These are phyloP conservation scores for Nomada goodeniana DNA, from an alignment of 2,888 invertebrate species.

Conservation along the genomic window DNA sequence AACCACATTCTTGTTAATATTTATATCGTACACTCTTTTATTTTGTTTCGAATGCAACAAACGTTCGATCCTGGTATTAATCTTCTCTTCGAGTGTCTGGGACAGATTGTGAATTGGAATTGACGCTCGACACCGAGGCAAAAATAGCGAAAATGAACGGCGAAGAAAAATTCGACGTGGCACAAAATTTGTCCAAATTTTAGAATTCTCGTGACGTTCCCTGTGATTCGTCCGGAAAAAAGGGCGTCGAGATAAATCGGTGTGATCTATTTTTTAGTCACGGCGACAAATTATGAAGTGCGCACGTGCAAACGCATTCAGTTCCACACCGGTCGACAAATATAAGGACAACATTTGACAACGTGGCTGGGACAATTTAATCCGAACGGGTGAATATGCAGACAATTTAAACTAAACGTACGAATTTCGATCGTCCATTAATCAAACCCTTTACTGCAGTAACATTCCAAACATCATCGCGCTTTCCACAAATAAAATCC, in stretches of 20 bases:
- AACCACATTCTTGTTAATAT: background rate
- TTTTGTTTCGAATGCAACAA: background rate
- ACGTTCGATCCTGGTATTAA: constrained; percentile 6
- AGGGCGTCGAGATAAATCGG: background rate
- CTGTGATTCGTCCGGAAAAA: background rate
- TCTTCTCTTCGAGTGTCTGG: constrained; percentile 14
- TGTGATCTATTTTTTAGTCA: constrained; percentile 24
- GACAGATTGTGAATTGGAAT: constrained; percentile 12
- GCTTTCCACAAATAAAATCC: constrained; percentile 6
- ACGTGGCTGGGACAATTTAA: no score
- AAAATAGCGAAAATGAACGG: constrained; percentile 28
- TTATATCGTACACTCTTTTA: background rate
- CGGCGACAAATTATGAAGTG: no score
- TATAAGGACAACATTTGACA: no score
- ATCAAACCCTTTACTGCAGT: no score
- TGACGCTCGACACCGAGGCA: constrained; percentile 2
- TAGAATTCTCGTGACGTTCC: constrained; percentile 18
- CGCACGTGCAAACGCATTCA: no score
- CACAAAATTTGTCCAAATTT: background rate
- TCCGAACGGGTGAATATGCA: no score
- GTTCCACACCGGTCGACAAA: no score
- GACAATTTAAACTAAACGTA: no score
- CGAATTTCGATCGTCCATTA: no score
- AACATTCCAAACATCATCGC: no score
- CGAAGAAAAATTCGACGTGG: constrained; percentile 13